A percentile compares a stretch with the other conserved stretches of the same genome.
These are phyloP conservation scores for Glomeris maerens DNA, from an alignment of 1,140 invertebrate genomes.

Conservation along the genomic window DNA sequence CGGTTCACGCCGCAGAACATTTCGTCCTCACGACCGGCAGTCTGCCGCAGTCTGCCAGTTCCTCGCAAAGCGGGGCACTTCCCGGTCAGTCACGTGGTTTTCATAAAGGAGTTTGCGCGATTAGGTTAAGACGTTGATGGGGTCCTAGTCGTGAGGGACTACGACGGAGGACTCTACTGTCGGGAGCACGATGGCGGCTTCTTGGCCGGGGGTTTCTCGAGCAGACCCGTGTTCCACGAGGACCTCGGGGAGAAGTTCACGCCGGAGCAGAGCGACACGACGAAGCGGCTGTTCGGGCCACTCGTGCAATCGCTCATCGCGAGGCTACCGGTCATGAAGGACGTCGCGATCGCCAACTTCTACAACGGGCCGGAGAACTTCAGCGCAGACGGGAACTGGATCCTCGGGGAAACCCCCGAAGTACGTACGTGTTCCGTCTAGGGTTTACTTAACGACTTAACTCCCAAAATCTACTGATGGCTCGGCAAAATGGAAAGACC, in stretches of 20 bases:
- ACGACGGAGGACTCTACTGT: constrained; percentile 76
- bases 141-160: constrained; percentile 62
- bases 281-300: not conserved
- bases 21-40: constrained; percentile 78
- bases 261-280: not conserved
- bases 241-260: not conserved
- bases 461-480: too few relatives aligned
- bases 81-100: too few relatives aligned
- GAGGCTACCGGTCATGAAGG: constrained; percentile 33
- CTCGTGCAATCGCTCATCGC: not conserved
- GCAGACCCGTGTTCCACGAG: constrained; percentile 76
- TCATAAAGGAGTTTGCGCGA: too few relatives aligned
- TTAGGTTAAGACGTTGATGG: too few relatives aligned
- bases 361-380: constrained; percentile 39
- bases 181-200: constrained; percentile 53
- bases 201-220: constrained; percentile 72
- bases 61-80: too few relatives aligned
- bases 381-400: constrained; percentile 38
- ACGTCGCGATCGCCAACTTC: constrained; percentile 33
- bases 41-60: constrained; percentile 43
- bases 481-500: too few relatives aligned
- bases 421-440: too few relatives aligned
- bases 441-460: too few relatives aligned
- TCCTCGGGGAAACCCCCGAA: constrained; percentile 40
- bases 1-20: constrained; percentile 82